phyloP scores from a whole-genome alignment of 1,140 invertebrate species.

The Eumaeus atala region DNA sequence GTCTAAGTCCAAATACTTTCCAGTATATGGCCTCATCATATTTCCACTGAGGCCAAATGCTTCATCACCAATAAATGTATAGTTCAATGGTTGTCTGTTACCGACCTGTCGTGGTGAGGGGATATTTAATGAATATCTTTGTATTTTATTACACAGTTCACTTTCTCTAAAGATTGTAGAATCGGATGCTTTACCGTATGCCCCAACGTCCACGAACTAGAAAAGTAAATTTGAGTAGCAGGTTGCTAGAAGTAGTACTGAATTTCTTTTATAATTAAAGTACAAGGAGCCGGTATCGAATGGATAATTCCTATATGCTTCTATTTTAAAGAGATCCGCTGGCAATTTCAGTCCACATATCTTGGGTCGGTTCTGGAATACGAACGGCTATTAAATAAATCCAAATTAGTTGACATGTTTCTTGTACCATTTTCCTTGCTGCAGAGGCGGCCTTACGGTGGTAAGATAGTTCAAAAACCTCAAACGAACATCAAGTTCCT shows the following conservation, averaged over 20 bases:
- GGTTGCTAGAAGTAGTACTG: slow-evolving; percentile 8
- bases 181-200: slow-evolving; percentile 6
- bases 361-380: slow-evolving; percentile 11
- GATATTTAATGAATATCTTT: slow-evolving; percentile 13
- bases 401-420: slow-evolving; percentile 10
- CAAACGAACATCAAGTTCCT: slow-evolving; percentile 6
- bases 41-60: too few species aligned
- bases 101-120: slow-evolving; percentile 16
- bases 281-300: slow-evolving; percentile 7
- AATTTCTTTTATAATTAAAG: slow-evolving; percentile 5
- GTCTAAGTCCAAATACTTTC: too few species aligned
- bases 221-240: slow-evolving; percentile 4
- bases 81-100: slow-evolving; percentile 14
- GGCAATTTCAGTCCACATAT: slow-evolving; percentile 8
- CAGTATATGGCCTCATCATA: too few species aligned
- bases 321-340: slow-evolving; percentile 8
- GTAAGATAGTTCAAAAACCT: not conserved
- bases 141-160: slow-evolving; percentile 16
- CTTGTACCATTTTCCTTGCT: not conserved
- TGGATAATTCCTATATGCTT: slow-evolving; percentile 5
- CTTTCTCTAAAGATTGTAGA: slow-evolving; percentile 15
- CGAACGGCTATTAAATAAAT: slow-evolving; percentile 2
- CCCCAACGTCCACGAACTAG: not conserved
- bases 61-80: slow-evolving; percentile 14
- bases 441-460: not conserved